Evolutionary conservation across 1,140 invertebrate species (phyloP).

Genomic region (Bombus soroeensis): DNA sequence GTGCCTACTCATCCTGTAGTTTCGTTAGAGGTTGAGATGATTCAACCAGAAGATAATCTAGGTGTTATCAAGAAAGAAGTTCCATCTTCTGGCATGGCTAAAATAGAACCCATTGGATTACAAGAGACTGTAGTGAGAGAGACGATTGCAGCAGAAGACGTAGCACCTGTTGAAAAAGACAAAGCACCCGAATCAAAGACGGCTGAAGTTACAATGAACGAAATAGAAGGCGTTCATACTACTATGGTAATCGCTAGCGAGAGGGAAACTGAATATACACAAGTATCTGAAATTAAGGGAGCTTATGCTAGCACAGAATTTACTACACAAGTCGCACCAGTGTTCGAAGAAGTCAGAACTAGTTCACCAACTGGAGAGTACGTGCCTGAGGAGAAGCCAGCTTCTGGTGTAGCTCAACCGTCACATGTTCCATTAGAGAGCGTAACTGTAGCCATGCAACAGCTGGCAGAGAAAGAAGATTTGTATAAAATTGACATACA

Average conservation of each 20-base stretch:
- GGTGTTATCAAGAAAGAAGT: constrained; percentile 78
- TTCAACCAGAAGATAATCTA: constrained; percentile 81
- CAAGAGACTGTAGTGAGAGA: constrained; percentile 84
- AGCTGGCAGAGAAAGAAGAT: constrained; percentile 84
- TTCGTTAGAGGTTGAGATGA: constrained; percentile 85
- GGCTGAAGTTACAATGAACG: constrained; percentile 81
- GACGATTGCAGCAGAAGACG: constrained; percentile 81
- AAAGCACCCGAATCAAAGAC: constrained; percentile 78
- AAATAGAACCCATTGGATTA: constrained; percentile 77
- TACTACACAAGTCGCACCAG: constrained; percentile 81
- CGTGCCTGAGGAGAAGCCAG: constrained; percentile 75
- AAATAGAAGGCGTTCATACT: constrained; percentile 83
- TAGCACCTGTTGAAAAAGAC: constrained; percentile 69
- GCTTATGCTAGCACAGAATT: constrained; percentile 81
- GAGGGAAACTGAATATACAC: constrained; percentile 78
- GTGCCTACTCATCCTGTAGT: constrained; percentile 83
- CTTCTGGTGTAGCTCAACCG: constrained; percentile 79
- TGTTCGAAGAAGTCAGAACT: constrained; percentile 81
- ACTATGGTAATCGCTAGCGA: constrained; percentile 82
- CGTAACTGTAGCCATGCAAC: constrained; percentile 82
- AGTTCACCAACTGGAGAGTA: constrained; percentile 81
- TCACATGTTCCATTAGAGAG: constrained; percentile 82
- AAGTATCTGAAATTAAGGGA: constrained; percentile 73
- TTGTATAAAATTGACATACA: constrained; percentile 77
- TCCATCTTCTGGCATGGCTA: constrained; percentile 78